Conservation (phyloP, 1,140 invertebrate species). For the Telenomus remus region DNA sequence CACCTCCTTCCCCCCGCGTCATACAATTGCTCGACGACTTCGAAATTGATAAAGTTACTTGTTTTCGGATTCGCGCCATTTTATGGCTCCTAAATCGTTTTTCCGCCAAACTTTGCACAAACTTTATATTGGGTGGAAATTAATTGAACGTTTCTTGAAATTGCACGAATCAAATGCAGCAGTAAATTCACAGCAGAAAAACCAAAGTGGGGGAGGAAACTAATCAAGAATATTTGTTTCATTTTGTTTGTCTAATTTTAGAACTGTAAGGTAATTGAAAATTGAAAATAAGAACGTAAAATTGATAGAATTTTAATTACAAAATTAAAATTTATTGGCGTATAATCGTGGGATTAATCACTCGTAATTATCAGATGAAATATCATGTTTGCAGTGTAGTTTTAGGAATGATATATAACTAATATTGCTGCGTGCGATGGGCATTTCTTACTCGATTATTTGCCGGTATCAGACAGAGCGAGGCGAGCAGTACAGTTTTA, state of each 20-base stretch:
- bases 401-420: slow-evolving; percentile 61
- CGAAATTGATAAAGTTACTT: slow-evolving; percentile 52
- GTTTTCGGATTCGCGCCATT: slow-evolving; percentile 41
- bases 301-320: no score
- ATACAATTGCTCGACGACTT: slow-evolving; percentile 29
- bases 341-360: background rate
- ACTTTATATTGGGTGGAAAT: slow-evolving; percentile 27
- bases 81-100: slow-evolving; percentile 32
- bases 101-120: slow-evolving; percentile 16
- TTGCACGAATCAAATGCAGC: background rate
- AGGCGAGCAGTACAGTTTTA: slow-evolving; percentile 18
- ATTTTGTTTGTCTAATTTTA: no score
- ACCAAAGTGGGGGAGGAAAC: no score
- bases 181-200: no score
- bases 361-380: background rate
- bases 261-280: no score
- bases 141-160: slow-evolving; percentile 13
- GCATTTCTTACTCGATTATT: slow-evolving; percentile 38
- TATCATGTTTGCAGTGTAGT: slow-evolving; percentile 10
- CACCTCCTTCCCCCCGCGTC: slow-evolving; percentile 17
- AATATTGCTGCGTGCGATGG: slow-evolving; percentile 41
- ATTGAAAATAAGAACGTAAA: no score
- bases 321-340: background rate
- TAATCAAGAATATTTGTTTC: no score
- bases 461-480: no score